Percentiles rank a stretch among this genome's conserved stretches.
Conservation (phyloP, 2,888 invertebrate genomes). For the Ectemnius lituratus region DNA sequence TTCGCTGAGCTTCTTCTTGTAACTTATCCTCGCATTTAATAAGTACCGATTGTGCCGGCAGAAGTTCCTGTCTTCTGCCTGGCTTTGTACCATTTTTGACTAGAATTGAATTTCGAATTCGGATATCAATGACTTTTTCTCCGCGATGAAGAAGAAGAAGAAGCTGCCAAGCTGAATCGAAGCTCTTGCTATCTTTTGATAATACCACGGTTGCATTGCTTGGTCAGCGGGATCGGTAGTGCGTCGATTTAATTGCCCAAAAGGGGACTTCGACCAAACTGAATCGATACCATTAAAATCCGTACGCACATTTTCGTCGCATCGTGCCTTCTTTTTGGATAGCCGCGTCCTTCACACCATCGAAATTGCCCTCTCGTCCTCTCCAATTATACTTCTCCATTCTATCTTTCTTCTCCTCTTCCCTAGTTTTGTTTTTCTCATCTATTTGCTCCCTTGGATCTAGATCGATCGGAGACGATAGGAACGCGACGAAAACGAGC, state of each 20-base stretch:
- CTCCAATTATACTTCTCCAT: background rate
- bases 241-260: conserved; percentile 77
- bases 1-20: background rate
- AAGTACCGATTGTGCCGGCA: conserved; percentile 74
- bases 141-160: background rate
- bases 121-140: conserved; percentile 17
- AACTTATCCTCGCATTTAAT: conserved; percentile 52
- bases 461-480: conserved; percentile 30
- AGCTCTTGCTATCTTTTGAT: background rate
- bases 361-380: conserved; percentile 20
- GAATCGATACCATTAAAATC: conserved; percentile 75
- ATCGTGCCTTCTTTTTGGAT: conserved; percentile 33
- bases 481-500: conserved; percentile 57
- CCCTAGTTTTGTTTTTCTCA: no score
- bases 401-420: no score
- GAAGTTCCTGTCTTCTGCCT: conserved; percentile 50
- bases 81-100: conserved; percentile 77
- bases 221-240: conserved; percentile 71
- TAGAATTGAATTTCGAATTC: conserved; percentile 76
- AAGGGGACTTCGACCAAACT: conserved; percentile 77
- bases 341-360: conserved; percentile 27
- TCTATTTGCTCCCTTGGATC: background rate
- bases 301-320: conserved; percentile 60
- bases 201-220: conserved; percentile 3
- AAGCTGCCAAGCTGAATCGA: no score